Base-by-base conservation (phyloP, 2,113 vertebrate species). In the Bubo bubo region DNA sequence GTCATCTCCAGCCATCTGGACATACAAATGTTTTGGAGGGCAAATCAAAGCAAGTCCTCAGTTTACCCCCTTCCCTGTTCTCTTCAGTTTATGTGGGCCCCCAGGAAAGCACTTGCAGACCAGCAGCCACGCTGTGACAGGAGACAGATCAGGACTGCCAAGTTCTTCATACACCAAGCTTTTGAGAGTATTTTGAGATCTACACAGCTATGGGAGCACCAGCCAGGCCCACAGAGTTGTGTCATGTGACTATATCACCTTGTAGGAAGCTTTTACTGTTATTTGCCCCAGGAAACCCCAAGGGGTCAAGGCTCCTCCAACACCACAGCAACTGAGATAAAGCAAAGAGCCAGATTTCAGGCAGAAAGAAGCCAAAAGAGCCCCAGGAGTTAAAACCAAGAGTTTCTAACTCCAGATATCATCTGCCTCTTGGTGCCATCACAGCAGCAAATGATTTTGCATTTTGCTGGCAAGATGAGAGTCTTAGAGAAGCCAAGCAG, bases 391-490 rank as follows among this genome's bases (percentile, higher is more conserved):
- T 89, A 79, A 93, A 95, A 37, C 13, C 86, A 89, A 60, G 80
- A 83, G 70, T 75, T 72, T 37, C 80, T 50, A 90, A 85, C 95
- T 93, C 77, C 91, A 94, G 84, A 30, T 66, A 87, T 92, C 81
- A 76, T 75, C 55, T 86, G 83, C 79, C 45, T 97, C 79, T 88
- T 6, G 5, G 68, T 74, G 64, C 76, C 83, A 64, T 86, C 73
- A 14, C 89, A 80, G 91, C 85, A 91, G 81, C 81, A 88, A 89
- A 35, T 1, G 4, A 52, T 45, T 96, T 53, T 58, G 43, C 82
- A 23, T 86, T 93, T 84, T 52, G 35, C 86, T 91, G 79, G 92
- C 92, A 87, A 91, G 92, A 86, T 4, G 30, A 68, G 56, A 79
- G 30, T 12, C 93, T 85, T 55, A 7, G 37, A 49, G 58, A 67